These are phyloP conservation scores for Rhynchotus rufescens DNA, from an alignment of 2,797 vertebrate species.

Conservation along the genomic window DNA sequence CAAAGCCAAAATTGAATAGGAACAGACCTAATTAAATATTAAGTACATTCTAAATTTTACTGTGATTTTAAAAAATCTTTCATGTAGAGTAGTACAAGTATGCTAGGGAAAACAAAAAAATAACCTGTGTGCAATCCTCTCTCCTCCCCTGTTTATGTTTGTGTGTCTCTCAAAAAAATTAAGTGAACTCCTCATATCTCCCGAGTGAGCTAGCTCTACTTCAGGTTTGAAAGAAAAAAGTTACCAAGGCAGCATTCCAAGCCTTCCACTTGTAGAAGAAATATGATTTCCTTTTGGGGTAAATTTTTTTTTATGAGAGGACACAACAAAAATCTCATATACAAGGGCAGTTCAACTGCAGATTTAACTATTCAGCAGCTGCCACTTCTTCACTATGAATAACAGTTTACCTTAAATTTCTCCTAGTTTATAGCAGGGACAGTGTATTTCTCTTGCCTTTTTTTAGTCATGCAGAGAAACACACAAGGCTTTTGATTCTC, in stretches of 20 bases:
- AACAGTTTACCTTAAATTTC: slow-evolving; percentile 17
- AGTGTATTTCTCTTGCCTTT: slow-evolving; percentile 41
- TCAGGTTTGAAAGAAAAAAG: neutral
- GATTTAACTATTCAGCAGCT: slow-evolving; percentile 52
- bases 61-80: slow-evolving; percentile 38
- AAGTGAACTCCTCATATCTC: neutral
- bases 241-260: slow-evolving; percentile 9
- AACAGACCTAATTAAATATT: slow-evolving; percentile 61
- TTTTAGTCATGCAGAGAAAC: slow-evolving; percentile 3
- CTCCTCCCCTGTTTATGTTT: neutral
- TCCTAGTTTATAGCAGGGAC: slow-evolving; percentile 40
- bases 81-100: slow-evolving; percentile 28
- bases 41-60: slow-evolving; percentile 40
- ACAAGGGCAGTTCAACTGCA: slow-evolving; percentile 48
- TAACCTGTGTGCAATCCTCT: neutral
- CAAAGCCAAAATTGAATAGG: slow-evolving; percentile 52
- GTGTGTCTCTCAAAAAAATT: neutral
- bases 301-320: slow-evolving; percentile 16
- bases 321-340: slow-evolving; percentile 5
- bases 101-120: slow-evolving; percentile 15
- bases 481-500: slow-evolving; percentile 49
- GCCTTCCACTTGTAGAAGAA: slow-evolving; percentile 41
- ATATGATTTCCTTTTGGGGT: slow-evolving; percentile 44
- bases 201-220: neutral
- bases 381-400: slow-evolving; percentile 18